phyloP scores from a whole-genome alignment of 2,113 vertebrate genomes.

The Triplophysa rosa region DNA sequence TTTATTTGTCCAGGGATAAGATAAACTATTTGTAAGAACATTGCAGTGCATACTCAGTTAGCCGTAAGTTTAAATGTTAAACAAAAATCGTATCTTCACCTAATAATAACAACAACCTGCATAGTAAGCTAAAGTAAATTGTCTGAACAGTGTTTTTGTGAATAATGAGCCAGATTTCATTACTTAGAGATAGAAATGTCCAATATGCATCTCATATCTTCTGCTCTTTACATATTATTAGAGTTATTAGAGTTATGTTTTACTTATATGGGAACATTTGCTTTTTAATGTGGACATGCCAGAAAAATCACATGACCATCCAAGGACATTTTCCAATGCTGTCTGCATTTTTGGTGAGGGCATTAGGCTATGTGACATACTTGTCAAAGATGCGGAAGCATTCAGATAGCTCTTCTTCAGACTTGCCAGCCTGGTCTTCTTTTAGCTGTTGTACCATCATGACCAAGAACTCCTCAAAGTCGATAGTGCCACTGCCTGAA shows the following conservation, averaged over 20 bases:
- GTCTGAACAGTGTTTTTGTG: too few species aligned
- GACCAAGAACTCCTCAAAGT: slow-evolving; percentile 99
- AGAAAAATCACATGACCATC: neutral
- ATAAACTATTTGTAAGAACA: too few species aligned
- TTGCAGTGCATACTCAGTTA: too few species aligned
- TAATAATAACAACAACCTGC: too few species aligned
- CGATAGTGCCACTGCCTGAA: slow-evolving; percentile 91
- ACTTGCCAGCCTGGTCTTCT: slow-evolving; percentile 95
- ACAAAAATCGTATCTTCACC: too few species aligned
- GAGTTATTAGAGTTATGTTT: neutral
- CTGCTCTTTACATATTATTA: neutral
- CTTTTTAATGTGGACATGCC: neutral
- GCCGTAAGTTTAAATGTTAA: too few species aligned
- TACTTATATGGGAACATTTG: neutral
- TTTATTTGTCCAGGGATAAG: too few species aligned
- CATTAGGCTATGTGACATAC: slow-evolving; percentile 65
- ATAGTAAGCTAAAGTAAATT: too few species aligned
- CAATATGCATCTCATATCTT: too few species aligned
- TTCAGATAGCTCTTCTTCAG: slow-evolving; percentile 92
- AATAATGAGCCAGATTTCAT: too few species aligned
- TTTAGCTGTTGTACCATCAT: slow-evolving; percentile 99
- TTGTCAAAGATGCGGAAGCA: slow-evolving; percentile 95
- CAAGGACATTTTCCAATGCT: neutral
- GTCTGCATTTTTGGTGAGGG: neutral
- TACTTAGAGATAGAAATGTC: too few species aligned